Base-by-base conservation (phyloP, 37 sponge, comb jelly and placozoan species). In the Hexactinellida sp. region DNA sequence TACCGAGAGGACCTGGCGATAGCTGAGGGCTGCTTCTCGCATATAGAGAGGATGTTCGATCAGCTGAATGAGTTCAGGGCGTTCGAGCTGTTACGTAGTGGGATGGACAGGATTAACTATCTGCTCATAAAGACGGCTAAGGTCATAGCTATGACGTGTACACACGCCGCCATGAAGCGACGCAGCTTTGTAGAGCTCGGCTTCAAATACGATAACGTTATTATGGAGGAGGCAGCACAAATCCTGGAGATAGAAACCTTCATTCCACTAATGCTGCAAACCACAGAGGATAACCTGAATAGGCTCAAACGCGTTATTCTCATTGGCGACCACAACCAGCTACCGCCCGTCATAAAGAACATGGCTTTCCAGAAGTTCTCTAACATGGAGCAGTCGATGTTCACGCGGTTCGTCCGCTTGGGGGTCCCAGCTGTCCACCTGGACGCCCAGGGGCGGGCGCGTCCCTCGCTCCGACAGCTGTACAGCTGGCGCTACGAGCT, bases 191-290 rank as follows among this genome's bases (percentile, higher is more conserved):
- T 99, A 35, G 92, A 95, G 76, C 95, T 99, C 0, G 89, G 92
- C 71, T 99, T 99, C 89, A 94, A 91, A 92, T 98, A 98, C 89
- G 99, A 98, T 87, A 98, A 94, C 84, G 94, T 98, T 24, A 82
- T 98, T 83, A 98, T 98, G 99, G 99, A 98, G 86, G 99, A 98
- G 84, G 88, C 99, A 39, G 99, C 94, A 24, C 99, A 98, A 90
- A 95, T 98, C 54, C 88, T 98, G 84, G 99, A 98, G 83, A 91
- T 98, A 54, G 99, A 98, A 90, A 95, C 99, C 36, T 98, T 98
- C 89, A 94, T 95, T 83, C 99, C 99, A 36, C 91, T 98, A 37
- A 94, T 98, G 93, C 86, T 98, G 37, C 96, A 94, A 93, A 94
- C 94, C 23, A 93, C 99, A 37, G 89, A 91, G 85, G 99, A 98